Percentiles rank a stretch among this genome's conserved stretches.
Conservation (phyloP, 2,797 vertebrate species). For the Sorex maritimensis region DNA sequence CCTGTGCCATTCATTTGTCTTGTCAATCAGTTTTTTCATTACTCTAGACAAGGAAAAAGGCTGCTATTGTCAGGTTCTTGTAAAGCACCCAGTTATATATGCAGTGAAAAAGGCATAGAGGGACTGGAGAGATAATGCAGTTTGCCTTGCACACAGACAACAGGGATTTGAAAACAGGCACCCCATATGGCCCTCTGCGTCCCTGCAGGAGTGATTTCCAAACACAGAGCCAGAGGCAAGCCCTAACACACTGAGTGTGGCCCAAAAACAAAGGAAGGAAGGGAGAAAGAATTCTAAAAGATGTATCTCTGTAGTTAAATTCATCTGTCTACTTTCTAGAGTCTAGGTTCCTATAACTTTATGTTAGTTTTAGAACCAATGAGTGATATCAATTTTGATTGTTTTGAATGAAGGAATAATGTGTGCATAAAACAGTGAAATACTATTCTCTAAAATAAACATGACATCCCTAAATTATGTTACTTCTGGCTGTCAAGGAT, state of each 20-base stretch:
- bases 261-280: too few relatives aligned
- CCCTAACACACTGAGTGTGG: too few relatives aligned
- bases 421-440: slow-evolving; percentile 8
- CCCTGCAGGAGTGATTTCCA: too few relatives aligned
- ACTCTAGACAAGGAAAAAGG: background rate
- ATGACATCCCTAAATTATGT: background rate
- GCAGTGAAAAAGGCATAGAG: background rate
- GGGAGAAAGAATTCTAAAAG: slow-evolving; percentile 6
- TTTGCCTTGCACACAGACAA: too few relatives aligned
- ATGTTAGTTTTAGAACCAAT: slow-evolving; percentile 45
- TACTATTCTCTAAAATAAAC: background rate
- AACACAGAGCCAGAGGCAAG: too few relatives aligned
- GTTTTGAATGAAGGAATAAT: slow-evolving; percentile 33
- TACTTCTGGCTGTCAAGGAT: background rate
- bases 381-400: slow-evolving; percentile 13
- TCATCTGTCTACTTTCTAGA: slow-evolving; percentile 23
- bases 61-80: background rate
- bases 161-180: too few relatives aligned
- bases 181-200: too few relatives aligned
- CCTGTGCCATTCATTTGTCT: slow-evolving; percentile 4
- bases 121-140: too few relatives aligned
- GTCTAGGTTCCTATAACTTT: background rate
- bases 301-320: slow-evolving; percentile 12
- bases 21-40: slow-evolving; percentile 6
- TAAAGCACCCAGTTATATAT: background rate